phyloP scores from a whole-genome alignment of 2,888 invertebrate species.

The Cremastobaeus sp. region DNA sequence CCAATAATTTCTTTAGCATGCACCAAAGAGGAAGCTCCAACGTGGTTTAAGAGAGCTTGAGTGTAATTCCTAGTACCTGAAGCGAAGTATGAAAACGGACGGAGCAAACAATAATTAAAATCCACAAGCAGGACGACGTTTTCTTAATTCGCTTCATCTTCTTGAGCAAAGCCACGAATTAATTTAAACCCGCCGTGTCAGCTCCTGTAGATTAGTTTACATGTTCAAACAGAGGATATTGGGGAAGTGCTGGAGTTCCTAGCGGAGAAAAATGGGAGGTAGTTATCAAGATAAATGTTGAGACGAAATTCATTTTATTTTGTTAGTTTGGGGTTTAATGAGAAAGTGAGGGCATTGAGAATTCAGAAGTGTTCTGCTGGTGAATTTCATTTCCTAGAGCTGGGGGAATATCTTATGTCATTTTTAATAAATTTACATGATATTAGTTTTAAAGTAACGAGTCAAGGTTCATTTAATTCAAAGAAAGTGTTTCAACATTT shows the following conservation, averaged over 20 bases:
- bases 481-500: no score
- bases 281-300: constrained; percentile 59
- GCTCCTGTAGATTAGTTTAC: constrained; percentile 57
- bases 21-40: neutral
- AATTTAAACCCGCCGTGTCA: constrained; percentile 56
- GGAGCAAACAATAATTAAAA: constrained; percentile 60
- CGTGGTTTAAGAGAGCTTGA: no score
- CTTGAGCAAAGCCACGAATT: constrained; percentile 57
- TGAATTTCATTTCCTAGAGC: constrained; percentile 29
- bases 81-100: constrained; percentile 26
- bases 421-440: constrained; percentile 35
- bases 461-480: no score
- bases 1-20: neutral
- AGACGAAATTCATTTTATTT: constrained; percentile 51
- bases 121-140: constrained; percentile 38
- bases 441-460: neutral
- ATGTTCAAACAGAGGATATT: constrained; percentile 54
- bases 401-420: constrained; percentile 14
- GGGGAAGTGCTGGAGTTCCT: constrained; percentile 25
- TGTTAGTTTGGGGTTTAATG: constrained; percentile 49
- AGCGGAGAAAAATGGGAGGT: constrained; percentile 48
- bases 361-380: constrained; percentile 20
- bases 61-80: constrained; percentile 29
- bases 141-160: constrained; percentile 58
- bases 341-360: constrained; percentile 41